Evolutionary conservation across 2,113 vertebrate genomes (phyloP).

Genomic region (Cryptotis parvus): DNA sequence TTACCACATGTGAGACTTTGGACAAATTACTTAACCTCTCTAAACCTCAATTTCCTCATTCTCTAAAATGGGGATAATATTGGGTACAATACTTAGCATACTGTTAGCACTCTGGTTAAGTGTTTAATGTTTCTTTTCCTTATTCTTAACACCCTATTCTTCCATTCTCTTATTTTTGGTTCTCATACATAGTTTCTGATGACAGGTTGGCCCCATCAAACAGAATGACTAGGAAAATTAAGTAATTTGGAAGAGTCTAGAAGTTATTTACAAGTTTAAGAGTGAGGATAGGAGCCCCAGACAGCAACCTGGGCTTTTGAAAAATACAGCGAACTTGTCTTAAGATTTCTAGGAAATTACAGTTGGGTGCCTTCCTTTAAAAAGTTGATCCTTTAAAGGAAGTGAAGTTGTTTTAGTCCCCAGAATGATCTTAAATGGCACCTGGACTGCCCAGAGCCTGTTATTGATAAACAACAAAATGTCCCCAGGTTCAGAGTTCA

Average conservation of each 20-base stretch:
- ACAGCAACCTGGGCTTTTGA: too few relatives aligned
- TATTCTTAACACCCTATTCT: background rate
- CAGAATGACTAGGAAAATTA: background rate
- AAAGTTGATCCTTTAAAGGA: too few relatives aligned
- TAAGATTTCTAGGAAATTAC: too few relatives aligned
- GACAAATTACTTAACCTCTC: constrained; percentile 57
- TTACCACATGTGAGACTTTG: constrained; percentile 11
- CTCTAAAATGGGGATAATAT: constrained; percentile 70
- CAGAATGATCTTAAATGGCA: too few relatives aligned
- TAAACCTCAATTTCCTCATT: constrained; percentile 58
- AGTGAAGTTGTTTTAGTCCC: too few relatives aligned
- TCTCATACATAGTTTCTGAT: background rate
- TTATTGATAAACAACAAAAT: too few relatives aligned
- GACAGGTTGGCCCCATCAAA: background rate
- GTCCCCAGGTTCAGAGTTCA: too few relatives aligned
- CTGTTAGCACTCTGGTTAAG: background rate
- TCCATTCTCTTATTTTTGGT: background rate
- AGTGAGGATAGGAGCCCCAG: background rate
- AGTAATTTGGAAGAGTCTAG: background rate
- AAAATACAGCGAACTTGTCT: too few relatives aligned
- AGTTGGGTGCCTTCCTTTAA: too few relatives aligned
- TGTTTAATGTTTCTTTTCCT: background rate
- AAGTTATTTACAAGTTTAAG: background rate
- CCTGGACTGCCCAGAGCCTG: too few relatives aligned
- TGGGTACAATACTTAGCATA: background rate